Evolutionary conservation across 2,888 invertebrate genomes (phyloP).

Genomic region (Microctonus hyperodae): DNA sequence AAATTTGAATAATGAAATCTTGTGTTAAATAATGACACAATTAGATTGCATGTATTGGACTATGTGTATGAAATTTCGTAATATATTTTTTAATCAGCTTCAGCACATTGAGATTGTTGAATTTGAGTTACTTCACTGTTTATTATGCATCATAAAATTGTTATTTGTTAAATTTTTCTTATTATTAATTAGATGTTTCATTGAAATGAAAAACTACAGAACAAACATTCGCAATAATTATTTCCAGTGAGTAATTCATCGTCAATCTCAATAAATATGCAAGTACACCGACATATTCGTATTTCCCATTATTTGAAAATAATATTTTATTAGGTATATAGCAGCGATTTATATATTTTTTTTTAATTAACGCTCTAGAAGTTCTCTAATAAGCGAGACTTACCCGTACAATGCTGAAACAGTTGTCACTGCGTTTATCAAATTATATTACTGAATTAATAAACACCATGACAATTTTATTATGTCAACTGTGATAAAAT

Average conservation of each 20-base stretch:
- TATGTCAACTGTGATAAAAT: background rate
- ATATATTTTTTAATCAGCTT: constrained; percentile 2
- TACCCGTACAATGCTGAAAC: constrained; percentile 49
- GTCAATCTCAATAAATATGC: background rate
- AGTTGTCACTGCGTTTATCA: constrained; percentile 35
- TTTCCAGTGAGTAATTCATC: background rate
- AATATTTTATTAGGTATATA: constrained; percentile 33
- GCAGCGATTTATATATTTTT: constrained; percentile 43
- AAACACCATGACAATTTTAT: background rate
- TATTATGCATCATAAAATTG: background rate
- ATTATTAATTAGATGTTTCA: background rate
- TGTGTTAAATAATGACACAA: too few species aligned
- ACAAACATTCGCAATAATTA: background rate
- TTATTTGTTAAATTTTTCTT: background rate
- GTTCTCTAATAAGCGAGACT: constrained; percentile 60
- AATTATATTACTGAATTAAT: background rate
- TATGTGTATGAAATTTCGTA: background rate
- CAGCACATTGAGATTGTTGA: background rate
- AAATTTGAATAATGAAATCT: too few species aligned
- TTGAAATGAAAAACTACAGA: background rate
- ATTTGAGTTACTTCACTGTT: background rate
- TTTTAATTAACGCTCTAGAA: constrained; percentile 54
- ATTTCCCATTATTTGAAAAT: constrained; percentile 24
- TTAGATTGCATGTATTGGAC: background rate
- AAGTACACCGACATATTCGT: constrained; percentile 5